Conservation (phyloP, 2,113 vertebrate genomes). For the Callipepla squamata region DNA sequence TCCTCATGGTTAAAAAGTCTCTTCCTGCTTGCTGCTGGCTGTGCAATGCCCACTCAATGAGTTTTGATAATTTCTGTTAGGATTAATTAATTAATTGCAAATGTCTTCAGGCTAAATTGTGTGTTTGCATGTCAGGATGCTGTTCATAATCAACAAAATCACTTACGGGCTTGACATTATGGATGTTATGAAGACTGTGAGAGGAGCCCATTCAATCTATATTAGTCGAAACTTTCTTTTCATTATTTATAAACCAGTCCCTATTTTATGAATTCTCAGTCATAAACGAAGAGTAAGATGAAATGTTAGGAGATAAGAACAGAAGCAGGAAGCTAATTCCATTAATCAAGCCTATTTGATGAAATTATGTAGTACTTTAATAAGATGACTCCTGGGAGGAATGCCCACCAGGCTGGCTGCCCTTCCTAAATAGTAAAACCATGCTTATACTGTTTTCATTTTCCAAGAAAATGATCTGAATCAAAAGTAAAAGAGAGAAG, state of each 20-base stretch:
- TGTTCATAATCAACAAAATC: constrained; percentile 57
- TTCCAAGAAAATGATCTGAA: background rate
- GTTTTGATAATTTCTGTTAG: constrained; percentile 66
- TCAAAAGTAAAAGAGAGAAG: background rate
- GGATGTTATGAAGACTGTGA: constrained; percentile 38
- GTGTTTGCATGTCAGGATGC: constrained; percentile 60
- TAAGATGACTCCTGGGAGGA: background rate
- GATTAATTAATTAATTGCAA: constrained; percentile 72
- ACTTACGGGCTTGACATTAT: constrained; percentile 31
- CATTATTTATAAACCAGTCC: constrained; percentile 9
- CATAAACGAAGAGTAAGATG: background rate
- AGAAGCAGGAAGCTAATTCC: background rate
- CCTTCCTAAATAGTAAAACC: background rate
- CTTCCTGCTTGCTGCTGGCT: constrained; percentile 49
- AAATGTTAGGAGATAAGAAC: background rate
- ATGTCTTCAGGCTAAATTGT: constrained; percentile 53
- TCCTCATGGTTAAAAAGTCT: constrained; percentile 15
- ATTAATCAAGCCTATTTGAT: background rate
- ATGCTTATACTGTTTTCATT: background rate
- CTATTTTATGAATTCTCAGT: background rate
- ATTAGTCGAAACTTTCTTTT: constrained; percentile 35
- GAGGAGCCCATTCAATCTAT: background rate
- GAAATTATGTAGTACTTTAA: background rate
- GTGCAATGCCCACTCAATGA: constrained; percentile 39
- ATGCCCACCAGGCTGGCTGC: background rate